phyloP scores from a whole-genome alignment of 2,888 invertebrate genomes.

The Syritta pipiens region DNA sequence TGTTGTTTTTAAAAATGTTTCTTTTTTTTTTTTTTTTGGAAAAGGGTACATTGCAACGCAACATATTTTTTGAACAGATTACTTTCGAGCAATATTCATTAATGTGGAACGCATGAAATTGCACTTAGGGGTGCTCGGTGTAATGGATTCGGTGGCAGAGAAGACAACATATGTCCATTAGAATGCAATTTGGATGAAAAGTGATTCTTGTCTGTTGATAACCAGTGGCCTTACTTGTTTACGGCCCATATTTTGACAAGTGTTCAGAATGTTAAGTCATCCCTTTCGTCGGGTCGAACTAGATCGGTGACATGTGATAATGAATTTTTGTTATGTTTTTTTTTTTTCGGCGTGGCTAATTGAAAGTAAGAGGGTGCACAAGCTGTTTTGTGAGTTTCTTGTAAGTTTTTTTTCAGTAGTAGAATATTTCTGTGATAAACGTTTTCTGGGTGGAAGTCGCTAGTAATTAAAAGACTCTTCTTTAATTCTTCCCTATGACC shows the following conservation, averaged over 20 bases:
- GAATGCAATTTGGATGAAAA: slow-evolving; percentile 58
- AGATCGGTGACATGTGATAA: slow-evolving; percentile 46
- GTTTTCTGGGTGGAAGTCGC: too few species aligned
- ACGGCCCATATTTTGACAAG: slow-evolving; percentile 50
- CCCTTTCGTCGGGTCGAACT: slow-evolving; percentile 7
- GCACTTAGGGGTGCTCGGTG: slow-evolving; percentile 61
- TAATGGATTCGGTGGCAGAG: slow-evolving; percentile 24
- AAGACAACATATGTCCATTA: slow-evolving; percentile 68
- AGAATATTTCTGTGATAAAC: too few species aligned
- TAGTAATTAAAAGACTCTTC: too few species aligned
- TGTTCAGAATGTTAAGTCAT: slow-evolving; percentile 31
- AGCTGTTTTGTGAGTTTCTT: too few species aligned
- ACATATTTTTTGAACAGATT: slow-evolving; percentile 46
- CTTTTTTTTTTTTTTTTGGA: not conserved
- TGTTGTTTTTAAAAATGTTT: slow-evolving; percentile 52
- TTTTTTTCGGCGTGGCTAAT: too few species aligned
- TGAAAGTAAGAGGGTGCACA: too few species aligned
- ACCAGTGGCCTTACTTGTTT: slow-evolving; percentile 35
- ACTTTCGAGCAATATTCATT: slow-evolving; percentile 69
- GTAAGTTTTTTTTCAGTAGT: not conserved
- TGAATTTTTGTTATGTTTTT: slow-evolving; percentile 22
- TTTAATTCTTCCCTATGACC: too few species aligned
- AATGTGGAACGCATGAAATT: slow-evolving; percentile 67
- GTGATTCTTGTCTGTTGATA: slow-evolving; percentile 55
- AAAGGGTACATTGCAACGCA: slow-evolving; percentile 39